Percentiles rank a stretch among this genome's conserved stretches.
Evolutionary conservation across 2,888 invertebrate species (phyloP).

Genomic region (Rhaphigaster nebulosa): DNA sequence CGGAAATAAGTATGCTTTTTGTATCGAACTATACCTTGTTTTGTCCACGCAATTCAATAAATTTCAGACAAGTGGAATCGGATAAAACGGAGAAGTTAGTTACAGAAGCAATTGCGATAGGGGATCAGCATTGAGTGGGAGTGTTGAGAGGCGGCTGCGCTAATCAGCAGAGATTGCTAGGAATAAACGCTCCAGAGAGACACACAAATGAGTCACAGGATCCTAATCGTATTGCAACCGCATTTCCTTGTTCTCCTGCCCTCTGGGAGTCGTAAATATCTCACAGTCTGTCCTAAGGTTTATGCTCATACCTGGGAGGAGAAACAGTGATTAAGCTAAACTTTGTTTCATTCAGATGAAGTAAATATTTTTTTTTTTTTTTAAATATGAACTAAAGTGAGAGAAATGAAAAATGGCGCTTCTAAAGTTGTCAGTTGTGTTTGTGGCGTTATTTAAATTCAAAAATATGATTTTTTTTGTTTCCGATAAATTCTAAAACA

Average conservation of each 20-base stretch:
- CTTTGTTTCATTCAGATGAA: too few relatives aligned
- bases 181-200: background rate
- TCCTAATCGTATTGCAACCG: background rate
- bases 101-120: background rate
- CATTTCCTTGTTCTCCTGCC: background rate
- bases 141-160: background rate
- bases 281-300: background rate
- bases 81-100: background rate
- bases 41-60: background rate
- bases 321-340: too few relatives aligned
- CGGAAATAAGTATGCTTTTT: background rate
- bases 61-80: background rate
- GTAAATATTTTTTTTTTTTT: too few relatives aligned
- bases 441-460: too few relatives aligned
- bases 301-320: background rate
- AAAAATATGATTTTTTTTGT: too few relatives aligned
- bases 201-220: conserved; percentile 3
- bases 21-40: background rate
- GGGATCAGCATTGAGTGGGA: background rate
- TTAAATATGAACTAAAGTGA: too few relatives aligned
- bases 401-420: too few relatives aligned
- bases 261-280: background rate
- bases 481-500: too few relatives aligned
- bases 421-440: too few relatives aligned
- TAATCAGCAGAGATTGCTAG: conserved; percentile 32